Evolutionary conservation across 2,113 vertebrate genomes (phyloP).

Genomic region (Oceanites oceanicus): DNA sequence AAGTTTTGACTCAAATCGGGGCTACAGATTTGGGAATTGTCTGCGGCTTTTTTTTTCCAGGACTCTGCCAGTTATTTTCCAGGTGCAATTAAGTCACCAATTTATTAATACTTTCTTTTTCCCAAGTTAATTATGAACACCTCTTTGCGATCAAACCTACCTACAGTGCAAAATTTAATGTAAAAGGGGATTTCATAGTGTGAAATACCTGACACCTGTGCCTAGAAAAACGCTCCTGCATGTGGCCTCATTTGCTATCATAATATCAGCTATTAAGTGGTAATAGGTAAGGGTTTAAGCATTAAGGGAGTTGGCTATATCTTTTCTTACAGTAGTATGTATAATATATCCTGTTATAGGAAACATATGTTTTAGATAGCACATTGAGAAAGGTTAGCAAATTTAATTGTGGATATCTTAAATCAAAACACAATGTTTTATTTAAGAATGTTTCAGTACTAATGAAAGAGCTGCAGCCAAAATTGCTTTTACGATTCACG

Average conservation of each 20-base stretch:
- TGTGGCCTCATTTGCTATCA: not conserved
- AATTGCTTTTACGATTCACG: not conserved
- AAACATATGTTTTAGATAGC: not conserved
- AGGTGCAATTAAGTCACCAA: not conserved
- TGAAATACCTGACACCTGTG: not conserved
- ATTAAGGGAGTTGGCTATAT: not conserved
- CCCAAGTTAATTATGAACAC: not conserved
- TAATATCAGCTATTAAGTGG: not conserved
- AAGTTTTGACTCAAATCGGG: not conserved
- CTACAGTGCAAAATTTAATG: not conserved
- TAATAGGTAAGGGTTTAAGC: not conserved
- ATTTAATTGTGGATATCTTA: not conserved
- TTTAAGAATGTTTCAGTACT: not conserved
- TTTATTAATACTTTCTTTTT: not conserved
- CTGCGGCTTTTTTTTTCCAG: rapidly evolving
- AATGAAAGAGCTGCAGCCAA: not conserved
- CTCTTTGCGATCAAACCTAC: not conserved
- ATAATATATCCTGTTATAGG: not conserved
- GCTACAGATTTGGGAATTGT: not conserved
- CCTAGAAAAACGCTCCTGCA: not conserved
- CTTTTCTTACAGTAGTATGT: not conserved
- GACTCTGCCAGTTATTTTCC: not conserved
- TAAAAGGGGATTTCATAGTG: not conserved
- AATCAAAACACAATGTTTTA: not conserved
- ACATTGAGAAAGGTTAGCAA: not conserved